Percentiles rank a stretch among this genome's conserved stretches.
Conservation (phyloP, 1,140 invertebrate species). For the Triops cancriformis region DNA sequence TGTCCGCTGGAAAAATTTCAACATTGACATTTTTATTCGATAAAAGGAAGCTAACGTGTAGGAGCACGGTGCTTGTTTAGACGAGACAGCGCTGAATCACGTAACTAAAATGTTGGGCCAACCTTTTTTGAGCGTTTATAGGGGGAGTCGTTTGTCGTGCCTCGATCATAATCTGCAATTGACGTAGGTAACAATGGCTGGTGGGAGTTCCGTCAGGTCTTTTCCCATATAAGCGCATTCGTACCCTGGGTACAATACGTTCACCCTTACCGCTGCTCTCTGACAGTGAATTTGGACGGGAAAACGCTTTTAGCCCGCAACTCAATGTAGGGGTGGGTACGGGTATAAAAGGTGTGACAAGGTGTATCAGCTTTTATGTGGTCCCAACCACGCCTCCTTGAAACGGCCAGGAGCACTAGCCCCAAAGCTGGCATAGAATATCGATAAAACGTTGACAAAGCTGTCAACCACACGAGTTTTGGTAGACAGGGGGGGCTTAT, state of each 20-base stretch:
- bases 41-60: neutral
- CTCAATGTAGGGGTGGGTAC: neutral
- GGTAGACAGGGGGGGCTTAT: neutral
- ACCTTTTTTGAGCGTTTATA: neutral
- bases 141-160: neutral
- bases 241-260: neutral
- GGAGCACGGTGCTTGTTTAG: neutral
- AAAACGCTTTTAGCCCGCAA: neutral
- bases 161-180: neutral
- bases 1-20: too few species aligned
- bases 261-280: neutral
- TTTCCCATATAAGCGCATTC: slow-evolving; percentile 3
- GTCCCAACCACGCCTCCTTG: neutral
- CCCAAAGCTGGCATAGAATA: neutral
- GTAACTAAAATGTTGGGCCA: neutral
- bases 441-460: slow-evolving; percentile 6
- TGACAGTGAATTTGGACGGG: neutral
- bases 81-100: neutral
- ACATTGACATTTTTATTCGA: neutral
- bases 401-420: neutral
- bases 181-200: neutral
- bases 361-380: slow-evolving; percentile 11
- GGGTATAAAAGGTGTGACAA: neutral
- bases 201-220: neutral
- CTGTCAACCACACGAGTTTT: neutral